Percentiles rank a stretch among this genome's conserved stretches.
phyloP scores from a whole-genome alignment of 2,888 invertebrate species.

The Pilophorus perplexus region DNA sequence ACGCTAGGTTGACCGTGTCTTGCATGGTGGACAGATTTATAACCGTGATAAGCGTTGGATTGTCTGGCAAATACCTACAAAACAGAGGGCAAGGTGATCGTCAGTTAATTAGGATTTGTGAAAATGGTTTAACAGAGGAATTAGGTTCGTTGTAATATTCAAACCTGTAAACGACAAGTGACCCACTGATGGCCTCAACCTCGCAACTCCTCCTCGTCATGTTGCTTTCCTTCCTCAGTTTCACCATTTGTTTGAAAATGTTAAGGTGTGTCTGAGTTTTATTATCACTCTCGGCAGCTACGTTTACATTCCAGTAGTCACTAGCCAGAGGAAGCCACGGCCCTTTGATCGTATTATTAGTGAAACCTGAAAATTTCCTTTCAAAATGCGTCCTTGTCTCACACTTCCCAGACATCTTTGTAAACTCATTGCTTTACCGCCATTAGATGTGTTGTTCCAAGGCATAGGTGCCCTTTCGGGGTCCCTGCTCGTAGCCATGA shows the following conservation, averaged over 20 bases:
- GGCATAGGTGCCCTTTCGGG: conserved; percentile 66
- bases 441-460: conserved; percentile 60
- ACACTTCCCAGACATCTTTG: no score
- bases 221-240: conserved; percentile 52
- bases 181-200: conserved; percentile 15
- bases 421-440: no score
- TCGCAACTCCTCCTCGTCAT: no score
- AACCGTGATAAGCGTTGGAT: conserved; percentile 52
- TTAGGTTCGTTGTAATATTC: neutral
- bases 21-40: conserved; percentile 57
- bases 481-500: conserved; percentile 62
- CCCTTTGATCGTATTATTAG: conserved; percentile 53
- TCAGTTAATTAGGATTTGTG: no score
- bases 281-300: conserved; percentile 40
- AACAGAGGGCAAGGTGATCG: no score
- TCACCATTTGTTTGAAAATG: conserved; percentile 46
- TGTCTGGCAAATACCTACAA: conserved; percentile 43
- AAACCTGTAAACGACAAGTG: conserved; percentile 25
- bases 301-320: conserved; percentile 54
- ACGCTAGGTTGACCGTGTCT: conserved; percentile 10
- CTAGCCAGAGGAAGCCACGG: conserved; percentile 68
- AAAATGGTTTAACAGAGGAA: neutral
- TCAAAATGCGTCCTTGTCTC: no score
- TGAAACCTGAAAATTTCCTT: conserved; percentile 57
- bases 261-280: conserved; percentile 44